Evolutionary conservation across 1,140 invertebrate genomes (phyloP).

Genomic region (Doryteuthis pealeii): DNA sequence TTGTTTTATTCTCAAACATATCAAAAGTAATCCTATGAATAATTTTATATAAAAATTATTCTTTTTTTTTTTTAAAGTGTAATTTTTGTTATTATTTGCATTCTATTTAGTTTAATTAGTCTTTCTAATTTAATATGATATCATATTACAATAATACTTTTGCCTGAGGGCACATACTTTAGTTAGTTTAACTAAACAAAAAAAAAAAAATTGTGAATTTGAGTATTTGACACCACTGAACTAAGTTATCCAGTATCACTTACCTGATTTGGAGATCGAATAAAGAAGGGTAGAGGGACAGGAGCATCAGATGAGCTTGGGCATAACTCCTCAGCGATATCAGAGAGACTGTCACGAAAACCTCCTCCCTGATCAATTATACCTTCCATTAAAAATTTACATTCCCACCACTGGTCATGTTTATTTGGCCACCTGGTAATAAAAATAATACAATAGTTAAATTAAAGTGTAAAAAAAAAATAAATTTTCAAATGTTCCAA

Average conservation of each 20-base stretch:
- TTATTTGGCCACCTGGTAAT: conserved; percentile 48
- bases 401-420: conserved; percentile 61
- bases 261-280: conserved; percentile 59
- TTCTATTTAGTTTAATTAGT: no score
- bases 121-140: no score
- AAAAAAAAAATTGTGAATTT: conserved; percentile 1
- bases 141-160: no score
- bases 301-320: conserved; percentile 46
- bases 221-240: background rate
- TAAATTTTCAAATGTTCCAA: no score
- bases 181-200: no score
- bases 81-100: no score
- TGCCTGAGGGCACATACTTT: no score
- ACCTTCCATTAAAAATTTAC: conserved; percentile 60
- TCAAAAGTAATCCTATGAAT: no score
- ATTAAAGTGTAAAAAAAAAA: background rate
- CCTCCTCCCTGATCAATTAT: conserved; percentile 61
- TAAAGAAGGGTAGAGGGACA: conserved; percentile 56
- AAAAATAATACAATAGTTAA: conserved; percentile 10
- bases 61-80: no score
- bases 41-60: no score
- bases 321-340: conserved; percentile 60
- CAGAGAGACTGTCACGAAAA: conserved; percentile 60
- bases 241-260: background rate
- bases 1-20: no score